A percentile compares a stretch with the other conserved stretches of the same genome.
phyloP scores from a whole-genome alignment of 2,113 vertebrate species.

The Paramormyrops kingsleyae region DNA sequence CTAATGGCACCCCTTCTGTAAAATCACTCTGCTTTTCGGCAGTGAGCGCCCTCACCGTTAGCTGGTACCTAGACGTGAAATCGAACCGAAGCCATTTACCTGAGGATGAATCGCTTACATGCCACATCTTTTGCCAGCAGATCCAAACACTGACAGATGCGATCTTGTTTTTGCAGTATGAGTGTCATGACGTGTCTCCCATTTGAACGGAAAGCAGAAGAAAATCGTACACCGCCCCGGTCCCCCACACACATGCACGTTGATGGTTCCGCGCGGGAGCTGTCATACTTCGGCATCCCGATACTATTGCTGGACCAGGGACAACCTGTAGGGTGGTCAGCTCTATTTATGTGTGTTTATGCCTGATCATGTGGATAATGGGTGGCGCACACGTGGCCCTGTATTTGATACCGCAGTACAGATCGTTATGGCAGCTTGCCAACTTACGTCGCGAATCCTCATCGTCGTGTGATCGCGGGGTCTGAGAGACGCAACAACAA shows the following conservation, averaged over 20 bases:
- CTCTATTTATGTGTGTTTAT: neutral
- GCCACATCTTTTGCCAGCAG: neutral
- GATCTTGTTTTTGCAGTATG: neutral
- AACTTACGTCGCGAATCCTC: neutral
- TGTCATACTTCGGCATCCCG: neutral
- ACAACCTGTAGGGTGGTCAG: neutral
- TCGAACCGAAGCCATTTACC: neutral
- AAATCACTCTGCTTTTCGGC: neutral
- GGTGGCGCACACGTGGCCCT: neutral
- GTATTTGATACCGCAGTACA: neutral
- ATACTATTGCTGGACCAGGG: neutral
- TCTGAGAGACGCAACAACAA: neutral
- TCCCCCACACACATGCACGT: neutral
- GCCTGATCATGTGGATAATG: neutral
- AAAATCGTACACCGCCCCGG: neutral
- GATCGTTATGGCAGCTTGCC: neutral
- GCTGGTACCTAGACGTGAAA: neutral
- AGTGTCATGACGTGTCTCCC: neutral
- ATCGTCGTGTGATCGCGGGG: neutral
- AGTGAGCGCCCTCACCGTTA: neutral
- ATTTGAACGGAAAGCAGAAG: neutral
- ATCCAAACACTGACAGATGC: neutral
- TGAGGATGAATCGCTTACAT: neutral
- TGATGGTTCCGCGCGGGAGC: neutral
- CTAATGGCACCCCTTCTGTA: neutral